phyloP scores from a whole-genome alignment of 2,888 invertebrate species.

The Drosophila bunnanda region DNA sequence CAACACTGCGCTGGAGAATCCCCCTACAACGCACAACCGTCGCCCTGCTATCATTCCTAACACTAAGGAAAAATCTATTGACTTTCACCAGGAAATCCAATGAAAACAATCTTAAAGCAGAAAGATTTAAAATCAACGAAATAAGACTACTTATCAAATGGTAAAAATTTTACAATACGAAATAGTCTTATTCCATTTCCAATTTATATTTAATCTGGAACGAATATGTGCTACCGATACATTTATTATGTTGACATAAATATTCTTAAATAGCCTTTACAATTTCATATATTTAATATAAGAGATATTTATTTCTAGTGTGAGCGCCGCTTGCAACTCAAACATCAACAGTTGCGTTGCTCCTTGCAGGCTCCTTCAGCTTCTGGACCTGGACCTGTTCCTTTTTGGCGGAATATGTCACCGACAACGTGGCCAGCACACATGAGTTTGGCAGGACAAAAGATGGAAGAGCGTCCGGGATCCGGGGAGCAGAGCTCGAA shows the following conservation, averaged over 20 bases:
- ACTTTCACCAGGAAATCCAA: background rate
- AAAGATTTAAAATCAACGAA: background rate
- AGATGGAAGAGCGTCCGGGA: conserved; percentile 60
- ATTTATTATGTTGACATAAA: too few species aligned
- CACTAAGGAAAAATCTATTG: background rate
- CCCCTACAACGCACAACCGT: background rate
- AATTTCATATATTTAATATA: background rate
- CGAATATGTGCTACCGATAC: too few species aligned
- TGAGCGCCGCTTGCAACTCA: conserved; percentile 22
- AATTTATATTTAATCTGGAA: too few species aligned
- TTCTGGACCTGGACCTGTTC: conserved; percentile 16
- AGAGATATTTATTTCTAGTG: background rate
- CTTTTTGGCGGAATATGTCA: conserved; percentile 66
- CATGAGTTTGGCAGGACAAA: conserved; percentile 63
- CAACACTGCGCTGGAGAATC: conserved; percentile 16
- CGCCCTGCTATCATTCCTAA: background rate
- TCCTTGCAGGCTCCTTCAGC: conserved; percentile 22
- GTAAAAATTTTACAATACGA: too few species aligned
- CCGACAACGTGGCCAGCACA: conserved; percentile 62
- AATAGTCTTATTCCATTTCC: too few species aligned
- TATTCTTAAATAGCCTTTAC: too few species aligned
- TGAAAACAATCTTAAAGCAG: too few species aligned
- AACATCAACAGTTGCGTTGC: conserved; percentile 41
- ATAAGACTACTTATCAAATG: too few species aligned
- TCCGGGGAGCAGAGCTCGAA: conserved; percentile 48